Evolutionary conservation across 2,888 invertebrate genomes (phyloP).

Genomic region (Drosophila affinis): DNA sequence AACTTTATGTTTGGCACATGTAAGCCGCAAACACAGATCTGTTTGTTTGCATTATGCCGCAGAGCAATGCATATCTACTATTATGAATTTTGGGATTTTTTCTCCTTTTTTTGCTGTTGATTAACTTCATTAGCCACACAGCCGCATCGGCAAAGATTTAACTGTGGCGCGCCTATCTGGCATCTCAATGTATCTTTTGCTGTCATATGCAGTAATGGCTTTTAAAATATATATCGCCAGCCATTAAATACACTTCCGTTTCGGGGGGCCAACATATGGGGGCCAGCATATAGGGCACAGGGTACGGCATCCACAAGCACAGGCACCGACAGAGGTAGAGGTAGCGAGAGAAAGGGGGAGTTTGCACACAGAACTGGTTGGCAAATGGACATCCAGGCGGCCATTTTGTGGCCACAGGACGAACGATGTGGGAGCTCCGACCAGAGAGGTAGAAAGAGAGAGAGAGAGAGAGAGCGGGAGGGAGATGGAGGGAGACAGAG

Average conservation of each 20-base stretch:
- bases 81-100: no score
- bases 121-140: constrained; percentile 35
- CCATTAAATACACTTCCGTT: constrained; percentile 52
- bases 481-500: constrained; percentile 7
- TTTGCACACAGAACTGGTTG: constrained; percentile 49
- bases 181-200: constrained; percentile 47
- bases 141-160: constrained; percentile 29
- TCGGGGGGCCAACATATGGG: constrained; percentile 6
- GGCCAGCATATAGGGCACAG: background rate
- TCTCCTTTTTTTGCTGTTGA: constrained; percentile 9
- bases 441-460: background rate
- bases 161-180: constrained; percentile 14
- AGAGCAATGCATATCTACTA: no score
- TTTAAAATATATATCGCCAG: constrained; percentile 50
- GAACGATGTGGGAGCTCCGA: constrained; percentile 33
- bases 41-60: no score
- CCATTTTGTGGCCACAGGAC: constrained; percentile 53
- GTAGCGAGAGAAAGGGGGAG: constrained; percentile 10
- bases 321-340: background rate
- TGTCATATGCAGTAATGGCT: constrained; percentile 53
- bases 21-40: constrained; percentile 13
- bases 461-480: constrained; percentile 3
- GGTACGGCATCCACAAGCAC: background rate
- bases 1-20: constrained; percentile 43
- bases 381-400: constrained; percentile 52